Conservation (phyloP, 2,113 vertebrate genomes). For the Scalopus aquaticus region DNA sequence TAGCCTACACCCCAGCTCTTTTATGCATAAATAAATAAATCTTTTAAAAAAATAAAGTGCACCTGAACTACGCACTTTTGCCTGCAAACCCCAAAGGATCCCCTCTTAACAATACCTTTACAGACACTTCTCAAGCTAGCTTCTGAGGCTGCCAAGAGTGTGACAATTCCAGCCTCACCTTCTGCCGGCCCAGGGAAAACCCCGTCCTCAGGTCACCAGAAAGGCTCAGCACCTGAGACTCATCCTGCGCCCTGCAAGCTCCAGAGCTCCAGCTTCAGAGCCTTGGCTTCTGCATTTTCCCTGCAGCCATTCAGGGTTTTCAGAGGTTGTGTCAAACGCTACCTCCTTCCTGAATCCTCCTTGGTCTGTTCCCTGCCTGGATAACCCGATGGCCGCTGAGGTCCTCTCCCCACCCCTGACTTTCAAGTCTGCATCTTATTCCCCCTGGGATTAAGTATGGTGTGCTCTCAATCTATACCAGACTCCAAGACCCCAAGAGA, state of each 20-base stretch:
- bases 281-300: background rate
- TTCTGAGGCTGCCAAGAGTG: background rate
- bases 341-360: background rate
- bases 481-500: too few relatives aligned
- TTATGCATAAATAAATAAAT: too few relatives aligned
- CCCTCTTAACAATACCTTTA: background rate
- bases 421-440: background rate
- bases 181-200: background rate
- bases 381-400: background rate
- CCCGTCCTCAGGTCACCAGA: background rate
- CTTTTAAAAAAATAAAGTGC: too few relatives aligned
- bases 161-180: background rate
- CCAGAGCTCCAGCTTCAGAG: background rate
- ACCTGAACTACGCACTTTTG: background rate
- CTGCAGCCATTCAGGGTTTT: background rate
- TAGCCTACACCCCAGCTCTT: too few relatives aligned
- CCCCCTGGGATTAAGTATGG: background rate
- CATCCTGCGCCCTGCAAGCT: background rate
- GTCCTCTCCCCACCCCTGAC: background rate
- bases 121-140: background rate
- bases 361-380: too few relatives aligned
- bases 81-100: background rate
- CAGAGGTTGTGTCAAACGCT: too few relatives aligned
- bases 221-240: background rate
- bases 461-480: background rate